Conservation (phyloP, 2,113 vertebrate species). For the Lagopus muta region DNA sequence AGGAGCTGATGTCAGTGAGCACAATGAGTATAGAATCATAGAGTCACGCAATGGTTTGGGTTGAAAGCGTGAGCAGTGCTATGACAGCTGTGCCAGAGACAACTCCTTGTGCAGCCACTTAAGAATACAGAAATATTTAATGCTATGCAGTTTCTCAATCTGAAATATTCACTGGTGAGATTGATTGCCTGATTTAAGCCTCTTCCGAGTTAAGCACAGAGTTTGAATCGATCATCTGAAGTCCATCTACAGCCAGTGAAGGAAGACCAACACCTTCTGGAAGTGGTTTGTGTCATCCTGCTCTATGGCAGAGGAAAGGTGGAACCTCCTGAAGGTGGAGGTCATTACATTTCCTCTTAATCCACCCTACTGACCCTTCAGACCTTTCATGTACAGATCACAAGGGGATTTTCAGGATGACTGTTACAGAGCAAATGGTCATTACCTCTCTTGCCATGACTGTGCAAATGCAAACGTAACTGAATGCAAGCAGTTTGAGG, state of each 20-base stretch:
- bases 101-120: neutral
- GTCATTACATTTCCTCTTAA: neutral
- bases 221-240: neutral
- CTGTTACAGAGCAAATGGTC: neutral
- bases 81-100: neutral
- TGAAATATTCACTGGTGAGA: neutral
- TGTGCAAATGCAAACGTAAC: neutral
- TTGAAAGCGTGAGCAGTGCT: too few relatives aligned
- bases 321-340: neutral
- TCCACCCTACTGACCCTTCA: neutral
- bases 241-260: neutral
- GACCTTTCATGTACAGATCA: neutral
- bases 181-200: neutral
- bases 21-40: too few relatives aligned
- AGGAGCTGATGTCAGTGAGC: neutral
- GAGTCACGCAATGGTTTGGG: too few relatives aligned
- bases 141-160: neutral
- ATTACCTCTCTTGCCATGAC: neutral
- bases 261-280: neutral
- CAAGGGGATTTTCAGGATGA: neutral
- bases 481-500: neutral
- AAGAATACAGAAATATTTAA: neutral
- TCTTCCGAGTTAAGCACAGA: neutral
- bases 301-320: neutral
- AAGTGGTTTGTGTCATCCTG: accelerated